phyloP scores from a whole-genome alignment of 2,797 vertebrate species.

The Oophaga sylvatica region DNA sequence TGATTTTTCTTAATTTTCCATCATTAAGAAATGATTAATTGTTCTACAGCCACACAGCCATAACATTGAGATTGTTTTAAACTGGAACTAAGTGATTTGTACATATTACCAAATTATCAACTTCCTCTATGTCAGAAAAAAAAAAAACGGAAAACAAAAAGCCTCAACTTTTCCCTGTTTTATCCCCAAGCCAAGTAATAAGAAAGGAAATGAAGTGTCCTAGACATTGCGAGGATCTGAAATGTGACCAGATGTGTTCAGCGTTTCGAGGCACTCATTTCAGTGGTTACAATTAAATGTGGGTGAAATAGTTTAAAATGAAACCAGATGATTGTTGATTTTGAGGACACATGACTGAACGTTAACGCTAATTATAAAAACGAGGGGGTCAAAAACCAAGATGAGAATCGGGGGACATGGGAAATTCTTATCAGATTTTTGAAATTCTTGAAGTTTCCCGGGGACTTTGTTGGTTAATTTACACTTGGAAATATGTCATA shows the following conservation, averaged over 20 bases:
- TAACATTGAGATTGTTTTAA: conserved; percentile 39
- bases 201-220: conserved; percentile 52
- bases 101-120: conserved; percentile 42
- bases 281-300: conserved; percentile 44
- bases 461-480: background rate
- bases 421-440: conserved; percentile 7
- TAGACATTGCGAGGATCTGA: conserved; percentile 31
- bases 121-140: conserved; percentile 33
- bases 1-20: conserved; percentile 24
- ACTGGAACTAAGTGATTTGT: conserved; percentile 39
- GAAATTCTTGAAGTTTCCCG: background rate
- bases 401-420: background rate
- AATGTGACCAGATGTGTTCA: conserved; percentile 44
- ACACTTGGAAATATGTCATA: background rate
- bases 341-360: conserved; percentile 17
- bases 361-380: background rate
- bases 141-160: background rate
- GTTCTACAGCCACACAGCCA: conserved; percentile 2
- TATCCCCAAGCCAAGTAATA: conserved; percentile 24
- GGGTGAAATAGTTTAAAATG: conserved; percentile 22
- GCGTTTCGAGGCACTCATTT: background rate
- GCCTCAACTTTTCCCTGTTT: conserved; percentile 4
- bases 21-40: conserved; percentile 36
- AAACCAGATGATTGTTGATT: conserved; percentile 41
- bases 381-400: background rate